Conservation (phyloP, 2,797 vertebrate species). For the Danionella dracula region DNA sequence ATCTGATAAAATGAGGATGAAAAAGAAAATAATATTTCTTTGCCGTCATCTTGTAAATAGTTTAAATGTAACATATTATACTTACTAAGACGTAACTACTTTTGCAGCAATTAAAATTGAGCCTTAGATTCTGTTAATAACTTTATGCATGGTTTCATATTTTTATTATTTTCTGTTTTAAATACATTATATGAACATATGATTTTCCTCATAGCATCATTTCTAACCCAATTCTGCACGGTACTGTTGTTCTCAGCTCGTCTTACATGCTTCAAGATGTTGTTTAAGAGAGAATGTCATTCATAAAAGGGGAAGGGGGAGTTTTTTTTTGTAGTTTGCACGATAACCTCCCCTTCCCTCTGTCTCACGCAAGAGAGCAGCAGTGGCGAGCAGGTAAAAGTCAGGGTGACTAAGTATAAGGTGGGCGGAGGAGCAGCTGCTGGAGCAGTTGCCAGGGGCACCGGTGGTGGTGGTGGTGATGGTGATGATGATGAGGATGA, state of each 20-base stretch:
- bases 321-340: neutral
- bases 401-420: constrained; percentile 89
- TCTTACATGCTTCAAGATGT: neutral
- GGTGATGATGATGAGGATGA: constrained; percentile 73
- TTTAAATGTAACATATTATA: too few relatives aligned
- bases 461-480: constrained; percentile 64
- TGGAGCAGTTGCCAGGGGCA: constrained; percentile 37
- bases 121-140: too few relatives aligned
- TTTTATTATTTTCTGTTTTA: too few relatives aligned
- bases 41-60: too few relatives aligned
- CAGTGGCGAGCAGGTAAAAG: constrained; percentile 83
- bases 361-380: constrained; percentile 65
- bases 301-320: neutral
- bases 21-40: too few relatives aligned
- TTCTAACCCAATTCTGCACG: neutral
- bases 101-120: too few relatives aligned
- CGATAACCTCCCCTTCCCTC: constrained; percentile 35
- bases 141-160: too few relatives aligned
- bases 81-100: too few relatives aligned
- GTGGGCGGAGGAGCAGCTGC: constrained; percentile 60
- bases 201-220: too few relatives aligned
- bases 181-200: too few relatives aligned
- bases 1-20: too few relatives aligned
- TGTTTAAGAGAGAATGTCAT: neutral
- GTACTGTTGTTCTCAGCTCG: neutral